These are phyloP conservation scores for Eulithis testata DNA, from an alignment of 2,888 invertebrate species.

Conservation along the genomic window DNA sequence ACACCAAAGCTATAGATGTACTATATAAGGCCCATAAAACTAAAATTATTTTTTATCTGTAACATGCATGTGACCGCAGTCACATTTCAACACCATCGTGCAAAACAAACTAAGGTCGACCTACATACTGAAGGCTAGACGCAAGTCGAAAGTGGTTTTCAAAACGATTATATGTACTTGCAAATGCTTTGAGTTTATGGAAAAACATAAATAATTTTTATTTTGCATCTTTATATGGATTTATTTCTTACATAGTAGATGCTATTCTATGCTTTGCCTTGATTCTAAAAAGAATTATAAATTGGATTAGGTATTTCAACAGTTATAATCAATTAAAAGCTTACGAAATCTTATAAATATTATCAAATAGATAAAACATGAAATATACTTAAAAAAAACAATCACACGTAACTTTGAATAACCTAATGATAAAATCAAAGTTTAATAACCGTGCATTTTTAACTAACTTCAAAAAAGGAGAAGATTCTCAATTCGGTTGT, in stretches of 20 bases:
- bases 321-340: too few relatives aligned
- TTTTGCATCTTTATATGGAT: too few relatives aligned
- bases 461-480: too few relatives aligned
- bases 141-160: slow-evolving; percentile 30
- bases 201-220: neutral
- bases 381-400: neutral
- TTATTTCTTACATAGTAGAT: too few relatives aligned
- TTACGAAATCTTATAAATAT: too few relatives aligned
- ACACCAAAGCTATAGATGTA: too few relatives aligned
- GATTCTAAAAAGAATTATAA: too few relatives aligned
- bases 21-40: too few relatives aligned
- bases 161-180: slow-evolving; percentile 9
- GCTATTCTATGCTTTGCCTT: too few relatives aligned
- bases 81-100: slow-evolving; percentile 20
- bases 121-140: slow-evolving; percentile 20
- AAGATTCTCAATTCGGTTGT: too few relatives aligned
- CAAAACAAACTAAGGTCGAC: slow-evolving; percentile 12
- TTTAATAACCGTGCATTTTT: neutral
- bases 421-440: slow-evolving; percentile 5
- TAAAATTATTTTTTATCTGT: neutral
- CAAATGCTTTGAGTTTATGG: neutral
- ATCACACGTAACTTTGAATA: neutral
- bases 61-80: slow-evolving; percentile 1
- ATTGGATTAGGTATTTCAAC: too few relatives aligned
- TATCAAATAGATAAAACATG: neutral